Conservation (phyloP, 2,797 vertebrate genomes). For the Xiphorhynchus erythropygius region DNA sequence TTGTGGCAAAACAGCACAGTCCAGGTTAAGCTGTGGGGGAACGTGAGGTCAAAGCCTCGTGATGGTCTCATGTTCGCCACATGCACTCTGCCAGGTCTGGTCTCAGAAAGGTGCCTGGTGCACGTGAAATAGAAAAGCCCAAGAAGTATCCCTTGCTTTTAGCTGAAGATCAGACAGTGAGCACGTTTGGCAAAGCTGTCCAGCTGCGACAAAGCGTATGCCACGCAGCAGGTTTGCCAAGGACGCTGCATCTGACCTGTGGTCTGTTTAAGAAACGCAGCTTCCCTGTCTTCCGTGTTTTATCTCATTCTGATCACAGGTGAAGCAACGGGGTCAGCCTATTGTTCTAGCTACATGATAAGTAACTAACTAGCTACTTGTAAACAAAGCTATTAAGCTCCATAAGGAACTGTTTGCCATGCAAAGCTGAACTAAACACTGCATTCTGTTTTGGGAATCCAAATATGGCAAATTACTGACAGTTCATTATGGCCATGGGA, state of each 20-base stretch:
- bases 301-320: conserved; percentile 57
- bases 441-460: neutral
- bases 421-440: conserved; percentile 14
- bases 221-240: neutral
- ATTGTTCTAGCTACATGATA: conserved; percentile 67
- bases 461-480: conserved; percentile 11
- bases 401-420: conserved; percentile 51
- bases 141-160: neutral
- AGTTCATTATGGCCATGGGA: neutral
- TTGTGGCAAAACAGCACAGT: neutral
- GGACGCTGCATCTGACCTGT: neutral
- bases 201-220: neutral
- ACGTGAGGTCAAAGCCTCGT: neutral
- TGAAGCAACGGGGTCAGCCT: conserved; percentile 62
- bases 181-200: neutral
- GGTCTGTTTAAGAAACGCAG: conserved; percentile 28
- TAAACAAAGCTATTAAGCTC: conserved; percentile 70
- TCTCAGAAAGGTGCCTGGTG: neutral
- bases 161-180: neutral
- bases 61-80: neutral
- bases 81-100: neutral
- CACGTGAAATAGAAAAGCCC: accelerated
- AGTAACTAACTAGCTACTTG: conserved; percentile 60
- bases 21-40: neutral
- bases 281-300: neutral